phyloP scores from a whole-genome alignment of 2,888 invertebrate species.

The Nephrotoma flavescens region DNA sequence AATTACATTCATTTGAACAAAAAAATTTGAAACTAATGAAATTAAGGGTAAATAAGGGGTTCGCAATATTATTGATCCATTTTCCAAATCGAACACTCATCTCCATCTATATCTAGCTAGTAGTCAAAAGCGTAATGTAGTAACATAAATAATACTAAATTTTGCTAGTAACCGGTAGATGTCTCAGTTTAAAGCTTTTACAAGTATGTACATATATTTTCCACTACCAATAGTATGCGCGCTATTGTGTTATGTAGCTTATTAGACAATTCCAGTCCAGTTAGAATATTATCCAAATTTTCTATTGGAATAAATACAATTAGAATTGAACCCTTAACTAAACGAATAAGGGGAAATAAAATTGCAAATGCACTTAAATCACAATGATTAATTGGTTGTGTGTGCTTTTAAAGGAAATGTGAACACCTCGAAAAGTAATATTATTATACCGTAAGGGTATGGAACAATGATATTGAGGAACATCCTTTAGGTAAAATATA shows the following conservation, averaged over 20 bases:
- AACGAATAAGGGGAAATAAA: background rate
- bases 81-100: too few relatives aligned
- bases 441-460: background rate
- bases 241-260: background rate
- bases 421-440: background rate
- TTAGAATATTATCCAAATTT: too few relatives aligned
- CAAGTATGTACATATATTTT: background rate
- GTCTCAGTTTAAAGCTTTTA: background rate
- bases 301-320: background rate
- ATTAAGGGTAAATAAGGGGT: too few relatives aligned
- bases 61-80: too few relatives aligned
- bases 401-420: background rate
- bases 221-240: background rate
- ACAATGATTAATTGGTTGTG: background rate
- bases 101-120: too few relatives aligned
- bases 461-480: too few relatives aligned
- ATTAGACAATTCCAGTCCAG: background rate
- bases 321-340: background rate
- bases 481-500: too few relatives aligned
- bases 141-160: background rate
- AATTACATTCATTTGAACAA: too few relatives aligned
- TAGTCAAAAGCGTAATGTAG: too few relatives aligned
- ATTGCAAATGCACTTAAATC: background rate
- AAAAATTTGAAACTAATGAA: too few relatives aligned
- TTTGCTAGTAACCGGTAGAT: background rate